Conservation (phyloP, 2,113 vertebrate genomes). For the Ophiodon elongatus region DNA sequence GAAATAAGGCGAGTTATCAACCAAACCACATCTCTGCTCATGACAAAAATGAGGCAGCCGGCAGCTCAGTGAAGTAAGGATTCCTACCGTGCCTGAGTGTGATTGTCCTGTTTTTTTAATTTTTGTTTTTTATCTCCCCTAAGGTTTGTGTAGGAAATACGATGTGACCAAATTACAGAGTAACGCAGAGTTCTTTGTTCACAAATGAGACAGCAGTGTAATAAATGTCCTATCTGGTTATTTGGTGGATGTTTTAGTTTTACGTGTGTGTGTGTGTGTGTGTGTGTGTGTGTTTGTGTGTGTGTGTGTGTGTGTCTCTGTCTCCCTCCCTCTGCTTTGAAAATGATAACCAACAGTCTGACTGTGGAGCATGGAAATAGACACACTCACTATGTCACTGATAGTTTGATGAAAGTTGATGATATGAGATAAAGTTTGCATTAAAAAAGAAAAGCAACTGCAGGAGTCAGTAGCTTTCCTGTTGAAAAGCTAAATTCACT, state of each 20-base stretch:
- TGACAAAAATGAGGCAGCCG: not conserved
- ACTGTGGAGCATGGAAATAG: conserved; percentile 1
- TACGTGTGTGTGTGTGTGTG: not conserved
- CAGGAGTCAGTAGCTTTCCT: not conserved
- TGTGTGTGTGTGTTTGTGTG: not conserved
- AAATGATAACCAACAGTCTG: not conserved
- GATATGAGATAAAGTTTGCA: conserved; percentile 4
- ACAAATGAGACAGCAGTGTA: not conserved
- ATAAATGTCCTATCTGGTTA: not conserved
- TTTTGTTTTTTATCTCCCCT: not conserved
- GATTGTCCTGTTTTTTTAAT: not conserved
- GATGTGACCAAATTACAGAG: not conserved
- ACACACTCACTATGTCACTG: not conserved
- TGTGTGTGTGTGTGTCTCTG: not conserved
- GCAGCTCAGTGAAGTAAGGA: not conserved
- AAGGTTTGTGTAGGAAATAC: not conserved
- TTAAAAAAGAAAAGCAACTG: not conserved
- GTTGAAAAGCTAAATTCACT: not conserved
- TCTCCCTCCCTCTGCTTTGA: not conserved
- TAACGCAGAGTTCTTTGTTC: not conserved
- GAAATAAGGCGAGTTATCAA: not conserved
- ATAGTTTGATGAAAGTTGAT: not conserved
- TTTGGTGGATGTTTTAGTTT: not conserved
- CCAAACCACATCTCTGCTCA: not conserved
- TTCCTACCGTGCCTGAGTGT: not conserved